Percentiles rank a stretch among this genome's conserved stretches.
phyloP scores from a whole-genome alignment of 2,888 invertebrate species.

The Temnothorax rugatulus region DNA sequence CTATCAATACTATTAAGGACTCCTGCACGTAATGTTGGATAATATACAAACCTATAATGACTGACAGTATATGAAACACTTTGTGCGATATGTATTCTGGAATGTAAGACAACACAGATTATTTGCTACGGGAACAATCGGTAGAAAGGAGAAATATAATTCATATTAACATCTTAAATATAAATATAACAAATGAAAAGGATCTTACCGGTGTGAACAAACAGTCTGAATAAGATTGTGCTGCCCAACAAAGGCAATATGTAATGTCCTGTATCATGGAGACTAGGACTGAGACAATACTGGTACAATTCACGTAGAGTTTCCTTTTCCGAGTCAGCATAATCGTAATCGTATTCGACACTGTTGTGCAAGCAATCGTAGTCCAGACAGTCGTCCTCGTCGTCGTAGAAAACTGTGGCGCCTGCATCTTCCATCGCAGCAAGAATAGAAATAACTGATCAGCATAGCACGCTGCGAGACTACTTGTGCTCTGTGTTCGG shows the following conservation, averaged over 20 bases:
- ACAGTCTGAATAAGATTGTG: slow-evolving; percentile 79
- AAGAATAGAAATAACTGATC: not conserved
- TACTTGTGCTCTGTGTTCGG: not conserved
- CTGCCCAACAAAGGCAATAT: slow-evolving; percentile 80
- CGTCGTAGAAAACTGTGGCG: slow-evolving; percentile 75
- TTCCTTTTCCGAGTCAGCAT: slow-evolving; percentile 77
- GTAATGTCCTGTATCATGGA: slow-evolving; percentile 80
- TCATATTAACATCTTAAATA: slow-evolving; percentile 7
- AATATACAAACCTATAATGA: slow-evolving; percentile 78
- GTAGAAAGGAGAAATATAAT: not conserved
- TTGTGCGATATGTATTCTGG: slow-evolving; percentile 74
- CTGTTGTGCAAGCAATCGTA: slow-evolving; percentile 75
- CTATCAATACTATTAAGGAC: slow-evolving; percentile 78
- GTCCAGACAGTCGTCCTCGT: slow-evolving; percentile 77
- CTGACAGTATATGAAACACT: slow-evolving; percentile 77
- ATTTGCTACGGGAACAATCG: not conserved
- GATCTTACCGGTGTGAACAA: slow-evolving; percentile 78
- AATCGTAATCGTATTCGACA: slow-evolving; percentile 82
- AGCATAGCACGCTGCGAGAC: slow-evolving; percentile 41
- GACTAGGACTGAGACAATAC: slow-evolving; percentile 81
- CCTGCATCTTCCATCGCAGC: slow-evolving; percentile 70
- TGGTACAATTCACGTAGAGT: slow-evolving; percentile 79
- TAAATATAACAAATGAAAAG: not conserved
- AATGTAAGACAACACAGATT: slow-evolving; percentile 58
- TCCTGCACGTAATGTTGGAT: slow-evolving; percentile 82